A percentile compares a stretch with the other conserved stretches of the same genome.
phyloP scores from a whole-genome alignment of 2,797 vertebrate species.

The Myotis myotis region DNA sequence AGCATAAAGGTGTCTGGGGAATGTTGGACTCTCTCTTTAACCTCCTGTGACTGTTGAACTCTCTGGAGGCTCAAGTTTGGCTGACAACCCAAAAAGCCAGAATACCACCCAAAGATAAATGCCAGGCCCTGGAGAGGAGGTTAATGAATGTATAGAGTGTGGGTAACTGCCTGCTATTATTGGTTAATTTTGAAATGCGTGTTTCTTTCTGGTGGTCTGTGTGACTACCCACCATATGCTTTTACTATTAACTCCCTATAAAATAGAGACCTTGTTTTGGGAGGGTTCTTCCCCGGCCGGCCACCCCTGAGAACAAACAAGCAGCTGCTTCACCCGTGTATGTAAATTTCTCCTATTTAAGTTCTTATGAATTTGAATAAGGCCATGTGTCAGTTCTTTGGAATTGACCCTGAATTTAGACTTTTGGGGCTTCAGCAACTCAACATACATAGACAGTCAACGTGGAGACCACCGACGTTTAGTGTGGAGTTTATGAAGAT shows the following conservation, averaged over 20 bases:
- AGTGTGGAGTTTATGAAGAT: not conserved
- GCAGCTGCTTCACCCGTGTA: not conserved
- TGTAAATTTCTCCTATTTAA: not conserved
- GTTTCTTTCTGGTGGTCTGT: not conserved
- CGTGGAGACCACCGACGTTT: accelerated
- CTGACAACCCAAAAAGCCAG: not conserved
- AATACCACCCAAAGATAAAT: not conserved
- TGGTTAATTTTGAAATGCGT: not conserved
- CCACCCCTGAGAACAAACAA: not conserved
- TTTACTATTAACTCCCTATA: not conserved
- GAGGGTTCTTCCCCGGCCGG: not conserved
- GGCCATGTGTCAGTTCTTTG: not conserved
- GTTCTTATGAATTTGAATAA: not conserved
- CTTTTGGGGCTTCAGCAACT: not conserved
- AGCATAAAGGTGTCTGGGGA: not conserved
- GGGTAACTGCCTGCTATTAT: not conserved
- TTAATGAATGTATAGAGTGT: not conserved
- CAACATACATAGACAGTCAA: not conserved
- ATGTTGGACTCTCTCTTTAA: not conserved
- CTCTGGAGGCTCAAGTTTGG: not conserved
- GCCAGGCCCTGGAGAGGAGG: not conserved
- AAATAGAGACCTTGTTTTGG: not conserved
- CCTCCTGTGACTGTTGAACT: not conserved
- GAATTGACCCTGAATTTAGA: not conserved
- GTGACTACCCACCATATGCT: not conserved